These are phyloP conservation scores for Kryphioiulus occultus DNA, from an alignment of 2,888 invertebrate genomes.

Conservation along the genomic window DNA sequence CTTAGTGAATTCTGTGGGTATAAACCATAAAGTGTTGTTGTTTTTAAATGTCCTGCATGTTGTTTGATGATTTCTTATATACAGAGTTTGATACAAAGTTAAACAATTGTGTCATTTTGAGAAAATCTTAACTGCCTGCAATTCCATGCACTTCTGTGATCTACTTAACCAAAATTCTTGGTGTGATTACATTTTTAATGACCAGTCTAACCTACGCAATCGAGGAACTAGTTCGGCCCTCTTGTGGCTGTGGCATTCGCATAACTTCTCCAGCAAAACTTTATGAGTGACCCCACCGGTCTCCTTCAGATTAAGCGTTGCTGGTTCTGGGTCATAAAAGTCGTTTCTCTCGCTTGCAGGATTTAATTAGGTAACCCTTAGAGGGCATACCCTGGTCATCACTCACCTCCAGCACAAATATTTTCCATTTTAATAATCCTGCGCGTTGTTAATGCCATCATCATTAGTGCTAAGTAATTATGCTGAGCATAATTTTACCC, in stretches of 20 bases:
- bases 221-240: background rate
- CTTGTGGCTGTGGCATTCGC: background rate
- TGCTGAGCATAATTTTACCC: background rate
- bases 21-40: no score
- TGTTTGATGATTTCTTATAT: no score
- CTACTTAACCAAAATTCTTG: background rate
- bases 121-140: background rate
- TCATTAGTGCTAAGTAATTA: conserved; percentile 35
- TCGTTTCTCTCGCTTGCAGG: conserved; percentile 7
- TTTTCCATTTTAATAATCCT: conserved; percentile 14
- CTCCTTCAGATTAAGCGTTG: background rate
- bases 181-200: background rate
- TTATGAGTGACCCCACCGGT: conserved; percentile 6
- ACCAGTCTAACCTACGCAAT: background rate
- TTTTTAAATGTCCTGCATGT: no score
- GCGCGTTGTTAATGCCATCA: conserved; percentile 10
- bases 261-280: background rate
- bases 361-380: conserved; percentile 24
- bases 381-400: conserved; percentile 31
- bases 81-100: no score
- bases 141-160: background rate
- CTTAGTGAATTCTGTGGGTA: no score
- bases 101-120: no score
- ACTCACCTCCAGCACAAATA: background rate
- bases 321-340: background rate